Percentiles rank a stretch among this genome's conserved stretches.
phyloP scores from a whole-genome alignment of 2,113 vertebrate species.

The Probosciger aterrimus region DNA sequence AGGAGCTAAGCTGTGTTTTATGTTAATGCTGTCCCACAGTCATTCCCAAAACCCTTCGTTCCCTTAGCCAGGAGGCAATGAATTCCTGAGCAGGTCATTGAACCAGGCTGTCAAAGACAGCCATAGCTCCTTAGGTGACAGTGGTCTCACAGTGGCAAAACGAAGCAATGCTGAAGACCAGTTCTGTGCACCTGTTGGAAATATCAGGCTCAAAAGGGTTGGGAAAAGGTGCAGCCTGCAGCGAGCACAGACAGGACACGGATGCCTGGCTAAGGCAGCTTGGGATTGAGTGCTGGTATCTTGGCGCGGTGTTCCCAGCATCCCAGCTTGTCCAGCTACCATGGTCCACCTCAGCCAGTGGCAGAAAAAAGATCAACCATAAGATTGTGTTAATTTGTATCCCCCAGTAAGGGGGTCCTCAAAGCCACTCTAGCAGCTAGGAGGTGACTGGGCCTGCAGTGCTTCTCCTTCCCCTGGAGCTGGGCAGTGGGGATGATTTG shows the following conservation, averaged over 20 bases:
- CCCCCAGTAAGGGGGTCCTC: background rate
- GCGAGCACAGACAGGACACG: fast-evolving
- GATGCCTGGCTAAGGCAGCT: fast-evolving
- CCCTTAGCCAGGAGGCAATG: background rate
- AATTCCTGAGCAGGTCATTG: background rate
- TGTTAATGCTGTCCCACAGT: background rate
- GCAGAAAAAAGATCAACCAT: background rate
- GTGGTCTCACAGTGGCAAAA: fast-evolving
- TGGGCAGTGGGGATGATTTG: fast-evolving
- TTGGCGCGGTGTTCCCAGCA: fast-evolving
- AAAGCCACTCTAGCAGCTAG: background rate
- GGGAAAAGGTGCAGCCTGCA: background rate
- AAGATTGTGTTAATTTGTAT: background rate
- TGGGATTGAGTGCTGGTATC: fast-evolving
- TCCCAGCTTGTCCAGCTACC: background rate
- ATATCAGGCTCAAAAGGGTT: background rate
- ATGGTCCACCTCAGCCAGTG: background rate
- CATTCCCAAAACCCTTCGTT: background rate
- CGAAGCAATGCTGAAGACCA: background rate
- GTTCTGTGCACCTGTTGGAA: background rate
- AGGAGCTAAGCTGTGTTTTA: background rate
- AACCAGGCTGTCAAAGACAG: background rate
- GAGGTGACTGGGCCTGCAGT: background rate
- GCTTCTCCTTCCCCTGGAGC: background rate
- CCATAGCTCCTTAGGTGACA: background rate